Evolutionary conservation across 2,797 vertebrate genomes (phyloP).

Genomic region (Aphelocoma californica): DNA sequence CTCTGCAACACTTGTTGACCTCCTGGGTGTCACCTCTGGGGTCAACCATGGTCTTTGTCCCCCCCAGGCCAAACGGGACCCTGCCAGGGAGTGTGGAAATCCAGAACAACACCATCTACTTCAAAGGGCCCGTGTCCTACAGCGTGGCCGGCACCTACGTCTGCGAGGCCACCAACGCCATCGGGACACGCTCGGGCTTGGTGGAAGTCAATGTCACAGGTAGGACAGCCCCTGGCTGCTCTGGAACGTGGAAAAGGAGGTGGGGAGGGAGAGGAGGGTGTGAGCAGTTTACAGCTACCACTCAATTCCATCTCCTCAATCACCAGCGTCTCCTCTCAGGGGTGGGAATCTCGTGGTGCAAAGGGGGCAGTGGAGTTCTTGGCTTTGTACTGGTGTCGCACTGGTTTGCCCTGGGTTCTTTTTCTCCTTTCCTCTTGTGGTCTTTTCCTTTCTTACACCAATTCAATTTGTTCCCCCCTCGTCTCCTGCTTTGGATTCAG

Average conservation of each 20-base stretch:
- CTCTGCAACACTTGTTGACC: not conserved
- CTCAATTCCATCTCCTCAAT: not conserved
- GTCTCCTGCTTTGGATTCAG: not conserved
- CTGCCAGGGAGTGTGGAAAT: conserved; percentile 89
- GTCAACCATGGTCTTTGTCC: not conserved
- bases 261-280: not conserved
- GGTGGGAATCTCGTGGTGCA: not conserved
- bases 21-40: not conserved
- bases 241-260: accelerated
- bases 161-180: conserved; percentile 92
- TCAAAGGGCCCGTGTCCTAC: conserved; percentile 89
- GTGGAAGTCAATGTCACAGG: conserved; percentile 98
- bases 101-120: conserved; percentile 94
- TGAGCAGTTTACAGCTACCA: not conserved
- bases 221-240: conserved; percentile 71
- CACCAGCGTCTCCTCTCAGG: not conserved
- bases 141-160: conserved; percentile 90
- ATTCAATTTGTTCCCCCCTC: not conserved
- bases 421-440: not conserved
- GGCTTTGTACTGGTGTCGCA: not conserved
- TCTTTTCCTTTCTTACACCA: not conserved
- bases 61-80: conserved; percentile 88
- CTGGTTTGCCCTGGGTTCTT: not conserved
- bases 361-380: not conserved
- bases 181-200: conserved; percentile 89